A percentile compares a stretch with the other conserved stretches of the same genome.
Conservation (phyloP, 2,113 vertebrate species). For the Peromyscus californicus region DNA sequence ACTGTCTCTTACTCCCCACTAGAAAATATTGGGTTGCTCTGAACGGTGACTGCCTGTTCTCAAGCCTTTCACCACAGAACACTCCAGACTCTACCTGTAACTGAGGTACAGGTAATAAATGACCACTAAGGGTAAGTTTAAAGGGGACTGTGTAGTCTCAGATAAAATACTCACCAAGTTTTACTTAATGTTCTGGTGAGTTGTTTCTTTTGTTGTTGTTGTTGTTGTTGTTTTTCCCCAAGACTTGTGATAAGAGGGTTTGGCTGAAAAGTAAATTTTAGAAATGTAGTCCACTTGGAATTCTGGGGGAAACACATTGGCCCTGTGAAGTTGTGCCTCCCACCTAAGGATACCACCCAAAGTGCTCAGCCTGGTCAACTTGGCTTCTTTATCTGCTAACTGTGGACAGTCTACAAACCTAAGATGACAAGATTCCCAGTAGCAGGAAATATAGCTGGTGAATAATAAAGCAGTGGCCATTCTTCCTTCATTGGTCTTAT, state of each 20-base stretch:
- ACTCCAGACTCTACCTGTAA: not conserved
- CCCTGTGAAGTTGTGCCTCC: not conserved
- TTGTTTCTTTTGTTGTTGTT: not conserved
- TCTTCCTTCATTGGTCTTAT: not conserved
- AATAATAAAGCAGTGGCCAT: not conserved
- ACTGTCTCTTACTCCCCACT: not conserved
- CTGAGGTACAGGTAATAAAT: not conserved
- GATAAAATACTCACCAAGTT: not conserved
- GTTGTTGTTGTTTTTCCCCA: not conserved
- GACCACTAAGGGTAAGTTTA: not conserved
- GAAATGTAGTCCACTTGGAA: not conserved
- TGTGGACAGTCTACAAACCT: not conserved
- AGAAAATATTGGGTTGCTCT: not conserved
- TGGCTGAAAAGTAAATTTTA: constrained; percentile 11
- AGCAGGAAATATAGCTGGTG: not conserved
- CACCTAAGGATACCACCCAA: not conserved
- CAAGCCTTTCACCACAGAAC: not conserved
- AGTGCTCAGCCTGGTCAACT: not conserved
- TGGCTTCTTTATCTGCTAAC: not conserved
- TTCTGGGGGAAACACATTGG: not conserved
- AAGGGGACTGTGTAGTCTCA: not conserved
- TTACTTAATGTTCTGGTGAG: not conserved
- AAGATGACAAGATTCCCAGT: not conserved
- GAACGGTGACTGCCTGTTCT: not conserved
- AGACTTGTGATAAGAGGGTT: not conserved